A percentile compares a stretch with the other conserved stretches of the same genome.
Evolutionary conservation across 2,113 vertebrate genomes (phyloP).

Genomic region (Suncus etruscus): DNA sequence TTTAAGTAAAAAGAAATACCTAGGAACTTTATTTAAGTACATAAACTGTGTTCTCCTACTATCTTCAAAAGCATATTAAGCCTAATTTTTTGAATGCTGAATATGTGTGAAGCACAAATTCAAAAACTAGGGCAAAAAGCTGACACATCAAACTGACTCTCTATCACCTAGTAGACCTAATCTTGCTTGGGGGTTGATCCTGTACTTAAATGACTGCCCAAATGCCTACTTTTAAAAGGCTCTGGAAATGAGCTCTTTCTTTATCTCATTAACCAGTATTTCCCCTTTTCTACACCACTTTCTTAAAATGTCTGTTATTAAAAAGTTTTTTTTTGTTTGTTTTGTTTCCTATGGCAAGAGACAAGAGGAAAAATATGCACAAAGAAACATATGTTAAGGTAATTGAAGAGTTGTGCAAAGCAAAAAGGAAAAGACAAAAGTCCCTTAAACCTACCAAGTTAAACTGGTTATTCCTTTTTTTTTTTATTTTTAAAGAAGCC

Average conservation of each 20-base stretch:
- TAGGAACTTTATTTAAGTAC: background rate
- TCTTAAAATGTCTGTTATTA: conserved; percentile 60
- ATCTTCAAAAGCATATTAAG: background rate
- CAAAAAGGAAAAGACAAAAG: conserved; percentile 77
- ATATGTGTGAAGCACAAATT: background rate
- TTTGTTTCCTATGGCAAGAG: conserved; percentile 68
- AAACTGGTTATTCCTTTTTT: conserved; percentile 72
- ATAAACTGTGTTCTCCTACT: background rate
- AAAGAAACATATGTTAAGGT: conserved; percentile 73
- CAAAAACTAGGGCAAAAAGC: conserved; percentile 34
- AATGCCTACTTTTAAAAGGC: conserved; percentile 40
- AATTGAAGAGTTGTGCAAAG: conserved; percentile 77
- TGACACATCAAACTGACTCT: conserved; percentile 25
- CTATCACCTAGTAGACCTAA: background rate
- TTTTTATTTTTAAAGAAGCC: conserved; percentile 66
- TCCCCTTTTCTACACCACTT: background rate
- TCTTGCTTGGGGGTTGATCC: conserved; percentile 27
- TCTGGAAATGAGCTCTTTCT: conserved; percentile 51
- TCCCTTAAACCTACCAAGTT: conserved; percentile 71
- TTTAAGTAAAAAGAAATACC: background rate
- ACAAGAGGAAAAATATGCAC: conserved; percentile 58
- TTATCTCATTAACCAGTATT: conserved; percentile 60
- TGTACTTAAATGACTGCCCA: background rate
- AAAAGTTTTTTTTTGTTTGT: background rate
- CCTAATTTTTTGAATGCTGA: background rate